Percentiles rank a stretch among this genome's conserved stretches.
Conservation (phyloP, 2,888 invertebrate genomes). For the Vanessa cardui region DNA sequence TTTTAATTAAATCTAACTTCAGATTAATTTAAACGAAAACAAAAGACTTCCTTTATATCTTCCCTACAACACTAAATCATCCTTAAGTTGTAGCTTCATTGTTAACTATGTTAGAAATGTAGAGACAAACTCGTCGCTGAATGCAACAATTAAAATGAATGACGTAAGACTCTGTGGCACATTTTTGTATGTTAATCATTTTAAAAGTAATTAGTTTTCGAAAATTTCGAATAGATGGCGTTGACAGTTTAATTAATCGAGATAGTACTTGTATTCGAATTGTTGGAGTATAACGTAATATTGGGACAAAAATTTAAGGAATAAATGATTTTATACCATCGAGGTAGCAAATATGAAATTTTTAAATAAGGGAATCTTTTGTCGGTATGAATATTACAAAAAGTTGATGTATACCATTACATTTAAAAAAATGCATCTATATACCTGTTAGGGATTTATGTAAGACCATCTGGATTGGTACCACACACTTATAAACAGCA, state of each 20-base stretch:
- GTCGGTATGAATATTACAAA: too few species aligned
- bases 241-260: neutral
- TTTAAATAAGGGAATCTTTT: too few species aligned
- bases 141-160: slow-evolving; percentile 14
- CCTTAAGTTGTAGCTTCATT: slow-evolving; percentile 19
- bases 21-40: slow-evolving; percentile 3
- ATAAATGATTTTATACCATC: too few species aligned
- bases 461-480: too few species aligned
- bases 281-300: neutral
- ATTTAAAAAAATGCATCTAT: too few species aligned
- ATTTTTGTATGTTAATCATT: neutral
- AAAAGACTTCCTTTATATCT: slow-evolving; percentile 18
- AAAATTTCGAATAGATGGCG: neutral
- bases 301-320: neutral
- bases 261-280: neutral
- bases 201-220: neutral
- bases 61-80: slow-evolving; percentile 10
- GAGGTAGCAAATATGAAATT: too few species aligned
- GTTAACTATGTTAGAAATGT: slow-evolving; percentile 15
- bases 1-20: too few species aligned
- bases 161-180: neutral
- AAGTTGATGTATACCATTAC: too few species aligned
- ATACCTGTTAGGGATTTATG: too few species aligned
- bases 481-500: too few species aligned
- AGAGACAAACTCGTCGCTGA: neutral